Evolutionary conservation across 2,113 vertebrate species (phyloP).

Genomic region (Pardalotus punctatus): DNA sequence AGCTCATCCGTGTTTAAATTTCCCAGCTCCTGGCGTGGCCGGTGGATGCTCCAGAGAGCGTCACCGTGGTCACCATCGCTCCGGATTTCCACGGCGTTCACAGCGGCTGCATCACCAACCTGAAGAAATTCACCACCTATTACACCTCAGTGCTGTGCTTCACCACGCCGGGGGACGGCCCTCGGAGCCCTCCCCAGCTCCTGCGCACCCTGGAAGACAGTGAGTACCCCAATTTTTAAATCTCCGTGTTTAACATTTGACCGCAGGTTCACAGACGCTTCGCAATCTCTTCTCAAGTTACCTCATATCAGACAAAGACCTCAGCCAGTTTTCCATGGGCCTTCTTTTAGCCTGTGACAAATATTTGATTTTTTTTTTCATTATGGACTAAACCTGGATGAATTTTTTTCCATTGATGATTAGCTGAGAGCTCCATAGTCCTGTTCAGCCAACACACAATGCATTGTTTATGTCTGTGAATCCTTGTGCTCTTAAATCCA

Average conservation of each 20-base stretch:
- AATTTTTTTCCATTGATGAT: background rate
- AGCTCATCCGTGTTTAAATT: background rate
- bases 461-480: background rate
- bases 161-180: constrained; percentile 92
- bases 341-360: background rate
- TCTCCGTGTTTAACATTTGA: background rate
- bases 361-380: background rate
- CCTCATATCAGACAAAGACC: background rate
- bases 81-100: constrained; percentile 91
- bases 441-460: background rate
- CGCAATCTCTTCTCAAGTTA: background rate
- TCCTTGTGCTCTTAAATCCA: background rate
- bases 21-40: constrained; percentile 88
- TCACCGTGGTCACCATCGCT: constrained; percentile 84
- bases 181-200: constrained; percentile 80
- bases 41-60: constrained; percentile 72
- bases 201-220: constrained; percentile 89
- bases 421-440: background rate
- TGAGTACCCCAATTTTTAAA: constrained; percentile 71
- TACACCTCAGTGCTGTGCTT: constrained; percentile 88
- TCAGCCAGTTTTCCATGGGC: background rate
- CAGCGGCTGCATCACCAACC: constrained; percentile 81
- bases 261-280: background rate
- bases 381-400: background rate
- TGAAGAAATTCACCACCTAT: constrained; percentile 90